Conservation (phyloP, 2,888 invertebrate genomes). For the Phoronis australis region DNA sequence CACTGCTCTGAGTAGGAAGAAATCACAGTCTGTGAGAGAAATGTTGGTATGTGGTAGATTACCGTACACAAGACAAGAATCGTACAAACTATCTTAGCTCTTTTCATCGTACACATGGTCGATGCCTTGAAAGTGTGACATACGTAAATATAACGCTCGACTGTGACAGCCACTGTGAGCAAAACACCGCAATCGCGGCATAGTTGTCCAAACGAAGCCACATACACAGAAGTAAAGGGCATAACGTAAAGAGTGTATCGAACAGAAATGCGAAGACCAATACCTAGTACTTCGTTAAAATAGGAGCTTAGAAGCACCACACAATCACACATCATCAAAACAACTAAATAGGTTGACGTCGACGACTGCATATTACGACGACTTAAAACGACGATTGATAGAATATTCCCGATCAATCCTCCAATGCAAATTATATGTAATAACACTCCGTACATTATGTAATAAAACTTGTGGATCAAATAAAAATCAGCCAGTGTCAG, state of each 20-base stretch:
- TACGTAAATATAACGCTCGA: not conserved
- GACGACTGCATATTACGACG: not conserved
- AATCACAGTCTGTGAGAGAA: not conserved
- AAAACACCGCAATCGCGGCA: not conserved
- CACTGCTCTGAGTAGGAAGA: not conserved
- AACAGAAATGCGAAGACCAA: not conserved
- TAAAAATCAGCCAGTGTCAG: too few species aligned
- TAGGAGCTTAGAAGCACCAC: not conserved
- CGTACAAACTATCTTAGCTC: not conserved
- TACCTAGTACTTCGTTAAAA: not conserved
- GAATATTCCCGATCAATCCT: not conserved
- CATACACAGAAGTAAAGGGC: not conserved
- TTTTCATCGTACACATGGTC: not conserved
- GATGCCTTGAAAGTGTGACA: not conserved
- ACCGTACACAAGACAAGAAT: not conserved
- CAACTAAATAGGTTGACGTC: not conserved
- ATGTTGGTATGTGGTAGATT: not conserved
- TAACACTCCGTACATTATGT: not conserved
- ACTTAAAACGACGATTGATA: not conserved
- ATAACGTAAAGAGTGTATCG: too few species aligned
- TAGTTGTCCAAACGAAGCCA: not conserved
- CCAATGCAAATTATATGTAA: not conserved
- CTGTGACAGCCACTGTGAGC: not conserved
- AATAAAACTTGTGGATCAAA: too few species aligned
- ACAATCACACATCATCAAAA: not conserved